These are phyloP conservation scores for Rhipidura dahli DNA, from an alignment of 2,113 vertebrate species.

Conservation along the genomic window DNA sequence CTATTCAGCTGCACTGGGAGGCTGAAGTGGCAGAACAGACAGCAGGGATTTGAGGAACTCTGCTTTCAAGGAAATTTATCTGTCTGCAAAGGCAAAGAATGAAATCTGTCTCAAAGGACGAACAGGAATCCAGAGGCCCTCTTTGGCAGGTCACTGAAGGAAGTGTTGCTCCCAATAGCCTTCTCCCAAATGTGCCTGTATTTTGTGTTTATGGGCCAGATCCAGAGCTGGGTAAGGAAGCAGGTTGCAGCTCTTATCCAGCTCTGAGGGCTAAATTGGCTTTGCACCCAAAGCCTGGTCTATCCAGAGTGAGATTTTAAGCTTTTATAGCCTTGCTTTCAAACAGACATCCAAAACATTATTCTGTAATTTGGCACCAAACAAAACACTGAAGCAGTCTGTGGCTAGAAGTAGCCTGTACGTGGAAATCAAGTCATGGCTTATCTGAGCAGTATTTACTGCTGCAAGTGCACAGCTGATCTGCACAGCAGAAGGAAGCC, in stretches of 20 bases:
- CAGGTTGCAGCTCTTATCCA: background rate
- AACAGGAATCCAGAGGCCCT: background rate
- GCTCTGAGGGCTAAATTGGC: background rate
- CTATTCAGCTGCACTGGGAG: background rate
- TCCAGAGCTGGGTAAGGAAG: background rate
- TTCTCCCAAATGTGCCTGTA: background rate
- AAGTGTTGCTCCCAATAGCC: background rate
- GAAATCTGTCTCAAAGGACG: background rate
- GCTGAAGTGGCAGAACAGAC: background rate
- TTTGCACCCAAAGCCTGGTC: background rate
- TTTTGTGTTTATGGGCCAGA: background rate
- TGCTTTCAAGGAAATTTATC: background rate
- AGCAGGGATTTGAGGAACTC: background rate
- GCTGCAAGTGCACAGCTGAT: background rate
- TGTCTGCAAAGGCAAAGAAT: background rate
- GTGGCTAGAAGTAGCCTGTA: background rate
- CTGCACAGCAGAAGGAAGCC: background rate
- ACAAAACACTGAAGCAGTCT: background rate
- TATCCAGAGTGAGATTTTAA: background rate
- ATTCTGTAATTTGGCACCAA: background rate
- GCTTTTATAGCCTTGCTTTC: background rate
- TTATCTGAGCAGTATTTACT: background rate
- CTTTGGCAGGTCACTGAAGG: background rate
- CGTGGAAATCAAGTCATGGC: background rate
- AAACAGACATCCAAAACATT: background rate